phyloP scores from a whole-genome alignment of 2,888 invertebrate species.

The Apotomis capreana region DNA sequence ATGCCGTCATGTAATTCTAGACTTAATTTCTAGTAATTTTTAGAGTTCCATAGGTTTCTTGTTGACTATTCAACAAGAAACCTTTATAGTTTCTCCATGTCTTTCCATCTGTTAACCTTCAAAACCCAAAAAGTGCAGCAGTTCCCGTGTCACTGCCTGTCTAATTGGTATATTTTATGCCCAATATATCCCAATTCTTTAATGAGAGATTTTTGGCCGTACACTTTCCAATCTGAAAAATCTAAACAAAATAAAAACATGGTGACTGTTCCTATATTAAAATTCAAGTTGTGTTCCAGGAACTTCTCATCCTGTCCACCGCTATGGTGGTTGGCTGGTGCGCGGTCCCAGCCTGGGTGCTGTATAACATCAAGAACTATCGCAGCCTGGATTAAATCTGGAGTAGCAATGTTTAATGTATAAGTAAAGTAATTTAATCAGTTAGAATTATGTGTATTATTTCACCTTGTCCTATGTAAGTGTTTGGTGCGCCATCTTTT shows the following conservation, averaged over 20 bases:
- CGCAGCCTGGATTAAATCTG: slow-evolving; percentile 60
- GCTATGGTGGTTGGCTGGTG: slow-evolving; percentile 71
- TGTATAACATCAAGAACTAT: slow-evolving; percentile 74
- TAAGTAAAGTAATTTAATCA: slow-evolving; percentile 57
- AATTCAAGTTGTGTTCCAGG: slow-evolving; percentile 56
- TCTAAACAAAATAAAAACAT: slow-evolving; percentile 16
- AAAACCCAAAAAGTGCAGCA: too few relatives aligned
- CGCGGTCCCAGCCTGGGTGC: slow-evolving; percentile 68
- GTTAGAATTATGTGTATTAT: slow-evolving; percentile 36
- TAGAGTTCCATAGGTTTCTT: too few relatives aligned
- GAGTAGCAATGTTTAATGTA: slow-evolving; percentile 44
- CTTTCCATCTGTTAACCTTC: too few relatives aligned
- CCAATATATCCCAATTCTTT: neutral
- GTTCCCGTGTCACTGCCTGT: too few relatives aligned
- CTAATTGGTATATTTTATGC: too few relatives aligned
- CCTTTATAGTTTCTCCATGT: too few relatives aligned
- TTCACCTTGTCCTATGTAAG: slow-evolving; percentile 16
- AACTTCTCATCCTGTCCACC: slow-evolving; percentile 58
- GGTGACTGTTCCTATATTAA: slow-evolving; percentile 1
- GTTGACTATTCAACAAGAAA: too few relatives aligned
- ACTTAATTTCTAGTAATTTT: too few relatives aligned
- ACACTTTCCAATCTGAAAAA: neutral
- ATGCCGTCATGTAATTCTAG: too few relatives aligned
- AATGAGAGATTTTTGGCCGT: neutral
- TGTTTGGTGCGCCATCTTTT: too few relatives aligned